Percentiles rank a stretch among this genome's conserved stretches.
Evolutionary conservation across 2,113 vertebrate species (phyloP).

Genomic region (Nansenia antarctica): DNA sequence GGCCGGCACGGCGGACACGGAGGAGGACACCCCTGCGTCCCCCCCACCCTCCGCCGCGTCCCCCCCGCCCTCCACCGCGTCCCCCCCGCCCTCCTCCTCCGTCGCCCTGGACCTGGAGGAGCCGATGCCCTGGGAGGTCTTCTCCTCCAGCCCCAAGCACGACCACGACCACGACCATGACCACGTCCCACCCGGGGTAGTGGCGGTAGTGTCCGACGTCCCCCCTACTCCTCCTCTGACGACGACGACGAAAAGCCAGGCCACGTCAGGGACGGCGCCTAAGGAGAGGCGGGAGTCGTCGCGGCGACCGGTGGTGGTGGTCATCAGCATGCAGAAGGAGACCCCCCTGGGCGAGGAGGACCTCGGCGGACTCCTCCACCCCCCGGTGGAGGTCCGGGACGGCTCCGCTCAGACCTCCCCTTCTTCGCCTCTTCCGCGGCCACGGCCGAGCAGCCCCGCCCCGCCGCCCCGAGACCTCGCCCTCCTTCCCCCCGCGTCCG

Average conservation of each 20-base stretch:
- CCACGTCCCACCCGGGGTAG: too few species aligned
- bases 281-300: constrained; percentile 56
- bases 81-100: constrained; percentile 17
- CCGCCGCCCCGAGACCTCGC: neutral
- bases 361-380: constrained; percentile 21
- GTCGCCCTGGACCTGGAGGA: constrained; percentile 19
- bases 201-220: constrained; percentile 9
- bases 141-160: constrained; percentile 45
- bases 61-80: constrained; percentile 24
- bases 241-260: neutral
- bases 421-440: constrained; percentile 16
- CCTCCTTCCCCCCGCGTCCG: constrained; percentile 10
- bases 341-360: constrained; percentile 45
- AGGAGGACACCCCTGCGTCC: constrained; percentile 32
- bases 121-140: constrained; percentile 22
- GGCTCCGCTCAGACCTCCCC: constrained; percentile 44
- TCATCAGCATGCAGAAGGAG: constrained; percentile 81
- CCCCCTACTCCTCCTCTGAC: neutral
- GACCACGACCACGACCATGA: too few species aligned
- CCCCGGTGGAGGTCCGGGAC: constrained; percentile 47
- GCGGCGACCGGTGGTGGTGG: constrained; percentile 71
- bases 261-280: constrained; percentile 35
- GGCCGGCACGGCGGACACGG: neutral
- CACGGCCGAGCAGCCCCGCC: too few species aligned
- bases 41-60: constrained; percentile 8